Conservation (phyloP, 2,888 invertebrate genomes). For the Exephanes ischioxanthus region DNA sequence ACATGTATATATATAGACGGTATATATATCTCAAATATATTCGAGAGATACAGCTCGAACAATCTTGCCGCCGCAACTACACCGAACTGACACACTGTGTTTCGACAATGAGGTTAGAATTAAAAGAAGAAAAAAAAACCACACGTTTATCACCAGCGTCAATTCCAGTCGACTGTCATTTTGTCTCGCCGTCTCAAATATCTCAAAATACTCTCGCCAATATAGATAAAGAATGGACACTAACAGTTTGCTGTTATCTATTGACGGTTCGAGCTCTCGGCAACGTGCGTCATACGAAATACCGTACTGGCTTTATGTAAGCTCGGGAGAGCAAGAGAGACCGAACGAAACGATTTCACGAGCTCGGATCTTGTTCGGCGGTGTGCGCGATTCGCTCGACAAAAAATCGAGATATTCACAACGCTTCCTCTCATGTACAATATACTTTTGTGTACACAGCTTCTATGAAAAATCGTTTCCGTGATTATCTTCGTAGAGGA, state of each 20-base stretch:
- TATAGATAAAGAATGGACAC: neutral
- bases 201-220: neutral
- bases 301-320: neutral
- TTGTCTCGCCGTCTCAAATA: neutral
- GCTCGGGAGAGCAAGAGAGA: neutral
- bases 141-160: neutral
- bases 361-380: neutral
- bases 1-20: neutral
- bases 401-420: neutral
- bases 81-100: neutral
- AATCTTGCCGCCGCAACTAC: neutral
- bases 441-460: too few species aligned
- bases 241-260: neutral
- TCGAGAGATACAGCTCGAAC: neutral
- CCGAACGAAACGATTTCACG: neutral
- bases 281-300: constrained; percentile 1
- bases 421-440: too few species aligned
- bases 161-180: neutral
- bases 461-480: too few species aligned
- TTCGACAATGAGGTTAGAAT: neutral
- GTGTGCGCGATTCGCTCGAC: neutral
- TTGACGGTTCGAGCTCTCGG: neutral
- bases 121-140: neutral
- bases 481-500: too few species aligned
- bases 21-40: neutral